Evolutionary conservation across 2,797 vertebrate genomes (phyloP).

Genomic region (Scyliorhinus canicula): DNA sequence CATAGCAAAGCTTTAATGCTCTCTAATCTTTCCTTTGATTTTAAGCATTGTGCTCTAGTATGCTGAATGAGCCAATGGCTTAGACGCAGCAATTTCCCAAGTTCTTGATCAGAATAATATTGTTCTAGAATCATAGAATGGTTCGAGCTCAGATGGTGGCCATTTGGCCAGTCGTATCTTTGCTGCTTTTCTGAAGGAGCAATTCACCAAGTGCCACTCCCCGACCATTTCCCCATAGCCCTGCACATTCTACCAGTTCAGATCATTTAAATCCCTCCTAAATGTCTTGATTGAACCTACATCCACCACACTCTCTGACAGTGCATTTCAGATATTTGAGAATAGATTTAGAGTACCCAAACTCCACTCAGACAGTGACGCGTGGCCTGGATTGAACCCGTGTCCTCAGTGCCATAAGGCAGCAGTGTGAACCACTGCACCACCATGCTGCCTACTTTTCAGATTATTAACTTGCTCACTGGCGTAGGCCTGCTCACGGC

Average conservation of each 20-base stretch:
- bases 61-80: neutral
- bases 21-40: neutral
- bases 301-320: neutral
- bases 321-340: neutral
- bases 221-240: neutral
- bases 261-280: neutral
- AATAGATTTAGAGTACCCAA: too few species aligned
- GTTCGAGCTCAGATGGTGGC: neutral
- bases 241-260: neutral
- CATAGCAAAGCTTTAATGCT: neutral
- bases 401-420: too few species aligned
- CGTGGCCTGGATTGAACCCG: too few species aligned
- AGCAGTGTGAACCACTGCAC: too few species aligned
- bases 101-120: neutral
- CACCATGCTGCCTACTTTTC: too few species aligned
- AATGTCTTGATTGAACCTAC: neutral
- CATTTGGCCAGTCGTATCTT: neutral
- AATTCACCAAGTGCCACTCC: too few species aligned
- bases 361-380: too few species aligned
- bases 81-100: neutral
- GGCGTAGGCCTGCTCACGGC: too few species aligned
- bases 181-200: neutral
- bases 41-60: neutral
- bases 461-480: too few species aligned
- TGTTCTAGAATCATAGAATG: neutral